A percentile compares a stretch with the other conserved stretches of the same genome.
Conservation (phyloP, 2,888 invertebrate genomes). For the Serrognathus titanus region DNA sequence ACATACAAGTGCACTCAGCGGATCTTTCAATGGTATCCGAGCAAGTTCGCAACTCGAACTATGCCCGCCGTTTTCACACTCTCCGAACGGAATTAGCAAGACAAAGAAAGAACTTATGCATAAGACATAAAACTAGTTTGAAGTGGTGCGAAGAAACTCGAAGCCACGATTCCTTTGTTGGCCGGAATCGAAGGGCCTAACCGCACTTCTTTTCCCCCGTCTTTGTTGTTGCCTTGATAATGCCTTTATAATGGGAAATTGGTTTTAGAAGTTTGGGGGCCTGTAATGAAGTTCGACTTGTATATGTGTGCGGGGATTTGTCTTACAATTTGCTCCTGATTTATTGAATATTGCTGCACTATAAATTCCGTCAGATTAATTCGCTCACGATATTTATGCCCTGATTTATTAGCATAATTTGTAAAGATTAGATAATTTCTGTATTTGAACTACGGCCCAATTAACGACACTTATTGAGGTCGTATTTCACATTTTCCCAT, state of each 20-base stretch:
- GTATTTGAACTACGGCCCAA: too few species aligned
- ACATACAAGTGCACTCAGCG: constrained; percentile 26
- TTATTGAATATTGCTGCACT: neutral
- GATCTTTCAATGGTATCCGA: constrained; percentile 15
- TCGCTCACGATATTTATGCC: too few species aligned
- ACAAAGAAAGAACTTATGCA: neutral
- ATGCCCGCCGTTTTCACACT: neutral
- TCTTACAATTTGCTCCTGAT: neutral
- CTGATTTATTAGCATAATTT: too few species aligned
- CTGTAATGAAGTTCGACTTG: neutral
- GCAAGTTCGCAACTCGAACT: constrained; percentile 16
- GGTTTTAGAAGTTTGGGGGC: neutral
- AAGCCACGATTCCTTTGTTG: neutral
- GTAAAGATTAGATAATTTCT: too few species aligned
- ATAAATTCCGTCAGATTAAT: too few species aligned
- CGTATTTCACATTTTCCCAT: too few species aligned
- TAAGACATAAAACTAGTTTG: neutral
- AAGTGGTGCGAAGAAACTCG: neutral
- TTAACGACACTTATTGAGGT: too few species aligned
- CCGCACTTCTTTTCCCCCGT: neutral
- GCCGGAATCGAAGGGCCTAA: neutral
- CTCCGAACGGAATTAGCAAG: neutral
- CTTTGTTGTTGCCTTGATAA: neutral
- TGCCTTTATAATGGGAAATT: neutral
- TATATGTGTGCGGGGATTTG: neutral